Base-by-base conservation (phyloP, 2,888 invertebrate genomes). In the Lasioglossum villosulum region DNA sequence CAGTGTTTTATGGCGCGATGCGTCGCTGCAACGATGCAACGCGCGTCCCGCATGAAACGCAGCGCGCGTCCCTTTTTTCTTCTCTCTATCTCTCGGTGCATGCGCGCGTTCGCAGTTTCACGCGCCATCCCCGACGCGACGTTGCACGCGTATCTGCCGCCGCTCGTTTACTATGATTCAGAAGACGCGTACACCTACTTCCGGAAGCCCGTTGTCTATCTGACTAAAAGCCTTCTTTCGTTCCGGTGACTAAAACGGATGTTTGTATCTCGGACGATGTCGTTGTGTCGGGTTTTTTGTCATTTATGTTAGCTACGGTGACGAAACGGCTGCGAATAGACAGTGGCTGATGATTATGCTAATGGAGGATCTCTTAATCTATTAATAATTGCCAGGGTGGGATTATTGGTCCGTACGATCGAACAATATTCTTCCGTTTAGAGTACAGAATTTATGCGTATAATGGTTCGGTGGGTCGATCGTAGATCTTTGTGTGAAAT, bases 31-130 rank as follows among this genome's bases (percentile, higher is more conserved):
- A 23, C 66, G 66, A 66, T 66, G 34, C 66, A 66, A 30, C 39
- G 16, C 30, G 66, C 34, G 34, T 66, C 19, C 66, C 66, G 34
- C 34, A 71, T 42, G 42, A 42, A 71, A 71, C 27, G 71, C 82
- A 86, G 88, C 86, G 82, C 72, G 82, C 79, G 89, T 87, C 66
- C 71, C 70, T 76, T 48, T 48, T 27, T 48, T 27, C 48, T 23
- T 52, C 52, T 52, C 52, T 23, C 10, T 52, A 52, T n/a, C 52
- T 39, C 30, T 23, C 39, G 5, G 3, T 14, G 59, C 19, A 42
- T n/a, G 16, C 16, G 42, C 42, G 42, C 12, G 42, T 42, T 42
- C 27, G 14, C 16, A 71, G 27, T 30, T 71, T 42, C 42, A 42
- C 42, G 71, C 39, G 70, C 5, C 19, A n/a, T 42, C 37, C 19